Evolutionary conservation across 1,140 invertebrate genomes (phyloP).

Genomic region (Holotrichia oblita): DNA sequence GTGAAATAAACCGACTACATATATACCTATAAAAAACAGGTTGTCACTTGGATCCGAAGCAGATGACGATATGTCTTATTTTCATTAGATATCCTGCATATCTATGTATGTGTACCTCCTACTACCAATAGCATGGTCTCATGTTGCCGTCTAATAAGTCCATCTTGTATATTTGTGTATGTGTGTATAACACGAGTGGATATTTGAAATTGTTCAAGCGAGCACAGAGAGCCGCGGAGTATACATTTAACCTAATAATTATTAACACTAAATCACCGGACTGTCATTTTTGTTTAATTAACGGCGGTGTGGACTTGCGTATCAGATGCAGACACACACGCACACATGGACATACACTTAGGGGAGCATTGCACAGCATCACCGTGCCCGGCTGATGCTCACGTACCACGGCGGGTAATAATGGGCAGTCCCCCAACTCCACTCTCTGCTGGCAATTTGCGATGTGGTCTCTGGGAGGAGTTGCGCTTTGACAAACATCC

Average conservation of each 20-base stretch:
- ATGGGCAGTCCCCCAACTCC: conserved; percentile 43
- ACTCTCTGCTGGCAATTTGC: conserved; percentile 50
- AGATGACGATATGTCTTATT: too few relatives aligned
- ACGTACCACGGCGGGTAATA: neutral
- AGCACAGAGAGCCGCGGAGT: neutral
- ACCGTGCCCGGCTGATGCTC: neutral
- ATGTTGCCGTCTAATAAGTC: too few relatives aligned
- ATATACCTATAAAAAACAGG: too few relatives aligned
- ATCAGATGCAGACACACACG: conserved; percentile 52
- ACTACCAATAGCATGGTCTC: too few relatives aligned
- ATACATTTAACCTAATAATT: conserved; percentile 53
- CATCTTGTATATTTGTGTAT: neutral
- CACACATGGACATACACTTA: conserved; percentile 26
- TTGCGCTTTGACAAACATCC: conserved; percentile 51
- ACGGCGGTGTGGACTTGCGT: conserved; percentile 46
- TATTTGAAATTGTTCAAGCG: conserved; percentile 39
- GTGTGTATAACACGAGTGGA: neutral
- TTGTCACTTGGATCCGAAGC: too few relatives aligned
- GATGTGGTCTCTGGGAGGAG: conserved; percentile 49
- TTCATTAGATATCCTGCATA: too few relatives aligned
- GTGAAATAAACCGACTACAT: too few relatives aligned
- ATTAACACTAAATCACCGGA: conserved; percentile 55
- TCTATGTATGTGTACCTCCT: too few relatives aligned
- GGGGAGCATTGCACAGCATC: neutral
- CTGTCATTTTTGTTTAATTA: conserved; percentile 58